Evolutionary conservation across 1,140 invertebrate genomes (phyloP), one percentile per base, ranked within the genome.

Genomic region (Aradophagus sp.): DNA sequence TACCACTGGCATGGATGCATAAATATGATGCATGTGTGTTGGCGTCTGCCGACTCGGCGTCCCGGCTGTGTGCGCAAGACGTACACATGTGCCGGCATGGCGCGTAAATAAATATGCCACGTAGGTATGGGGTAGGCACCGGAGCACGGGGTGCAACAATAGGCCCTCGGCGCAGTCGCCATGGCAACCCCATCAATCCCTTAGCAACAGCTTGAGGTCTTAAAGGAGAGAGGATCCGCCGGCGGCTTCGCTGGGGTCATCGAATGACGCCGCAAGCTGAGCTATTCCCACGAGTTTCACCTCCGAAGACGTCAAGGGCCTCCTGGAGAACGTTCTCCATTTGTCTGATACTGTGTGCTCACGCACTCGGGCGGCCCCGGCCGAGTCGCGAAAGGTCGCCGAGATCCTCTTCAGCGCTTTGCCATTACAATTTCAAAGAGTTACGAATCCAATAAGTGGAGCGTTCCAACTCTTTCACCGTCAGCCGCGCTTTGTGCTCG

Each of bases 181-280:
- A 86, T 84, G 77, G 83, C 63, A 83, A 85, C 84, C 78, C 84
- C 83, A 84, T 84, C 81, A 84, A 85, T 86, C 82, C 83, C 84
- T 84, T 86, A 81, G 83, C 82, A 85, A 86, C 84, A 84, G 83
- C 84, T 84, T 84, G 81, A 84, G 77, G 76, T 85, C 81, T 86
- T 86, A 83, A 86, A 84, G 84, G 83, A 79, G 84, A 80, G 68
- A 81, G 78, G 76, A 81, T 81, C 69, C 79, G 58, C 74, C 44
- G 62, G 70, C 68, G 39, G 59, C 58, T 71, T 73, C 47, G 38
- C 44, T 26, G 65, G 39, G 56, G 68, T 71, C 68, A 74, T 77
- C 63, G 45, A 69, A 72, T 77, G 67, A 77, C 59, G 50, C 10
- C 31, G 39, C 29, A 39, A 32, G 16, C 29, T 1, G 8, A 55